Evolutionary conservation across 53 echinoderm and acorn worm genomes (phyloP), one percentile per base, ranked within the genome.

Genomic region (Henricia sp.): DNA sequence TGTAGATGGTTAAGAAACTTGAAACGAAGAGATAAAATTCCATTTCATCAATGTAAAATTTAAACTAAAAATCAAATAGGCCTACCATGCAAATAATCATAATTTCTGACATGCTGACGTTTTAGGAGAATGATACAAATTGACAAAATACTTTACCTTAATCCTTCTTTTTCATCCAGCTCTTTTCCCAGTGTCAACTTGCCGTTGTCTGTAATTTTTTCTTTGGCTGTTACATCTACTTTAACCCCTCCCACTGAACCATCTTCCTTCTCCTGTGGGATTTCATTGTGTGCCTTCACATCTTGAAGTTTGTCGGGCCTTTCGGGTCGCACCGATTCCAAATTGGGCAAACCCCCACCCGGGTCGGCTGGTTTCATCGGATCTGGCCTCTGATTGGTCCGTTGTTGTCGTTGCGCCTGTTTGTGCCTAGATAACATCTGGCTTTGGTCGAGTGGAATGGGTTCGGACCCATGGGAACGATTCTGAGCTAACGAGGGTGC

Each of bases 381-480:
- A 32, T 36, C 33, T 57, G 58, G 1, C 28, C 42, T 37, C 43
- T 43, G 54, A 60, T 56, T 33, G 58, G 58, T 23, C 46, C 44
- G 14, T 58, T 55, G 40, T 8, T 80, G 41, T 60, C 64, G 70
- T 52, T 57, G 63, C 41, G 56, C 51, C 48, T 54, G 86, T 57
- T 82, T 89, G 9, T 89, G 86, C 50, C 27, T 84, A 39, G 92
- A 92, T 6, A 92, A 46, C 89, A 89, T 82, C 68, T 92, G 92
- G 38, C 48, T 86, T 26, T 72, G 57, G 44, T 34, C 60, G 23
- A 89, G 46, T 20, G 83, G 83, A 0, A 26, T 11, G 34, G 44
- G 55, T 23, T 51, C 44, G 24, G 72, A 14, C 3, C 52, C 73
- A 25, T 44, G 8, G 24, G 63, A 11, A 55, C 37, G 34, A 48